Evolutionary conservation across 2,888 invertebrate genomes (phyloP).

Genomic region (Dromius quadrimaculatus): DNA sequence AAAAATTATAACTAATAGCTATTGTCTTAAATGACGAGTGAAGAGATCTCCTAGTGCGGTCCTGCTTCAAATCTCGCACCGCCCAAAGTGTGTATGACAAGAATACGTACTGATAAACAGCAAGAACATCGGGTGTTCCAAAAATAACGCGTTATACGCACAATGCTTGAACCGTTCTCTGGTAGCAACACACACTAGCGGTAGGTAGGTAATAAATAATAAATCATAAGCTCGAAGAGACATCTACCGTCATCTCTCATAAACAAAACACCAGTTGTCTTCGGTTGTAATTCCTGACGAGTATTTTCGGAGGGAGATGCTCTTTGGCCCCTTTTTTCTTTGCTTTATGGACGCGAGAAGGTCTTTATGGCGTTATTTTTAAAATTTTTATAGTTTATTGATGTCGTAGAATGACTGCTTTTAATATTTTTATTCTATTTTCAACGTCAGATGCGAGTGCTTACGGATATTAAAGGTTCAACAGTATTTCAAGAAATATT

Average conservation of each 20-base stretch:
- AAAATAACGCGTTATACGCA: conserved; percentile 44
- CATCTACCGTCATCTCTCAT: conserved; percentile 50
- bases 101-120: conserved; percentile 41
- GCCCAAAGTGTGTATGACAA: conserved; percentile 41
- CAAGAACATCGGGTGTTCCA: conserved; percentile 43
- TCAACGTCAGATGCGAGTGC: conserved; percentile 11
- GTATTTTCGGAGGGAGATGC: conserved; percentile 37
- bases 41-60: conserved; percentile 25
- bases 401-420: conserved; percentile 42
- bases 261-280: conserved; percentile 53
- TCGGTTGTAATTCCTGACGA: conserved; percentile 40
- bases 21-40: conserved; percentile 10
- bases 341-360: conserved; percentile 44
- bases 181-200: conserved; percentile 19
- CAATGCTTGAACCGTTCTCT: conserved; percentile 38
- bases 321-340: conserved; percentile 2
- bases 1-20: neutral
- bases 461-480: conserved; percentile 32
- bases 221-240: conserved; percentile 46
- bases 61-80: conserved; percentile 20
- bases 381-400: conserved; percentile 49
- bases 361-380: conserved; percentile 51
- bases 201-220: conserved; percentile 51
- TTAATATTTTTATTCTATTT: conserved; percentile 50
- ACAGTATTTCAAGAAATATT: conserved; percentile 19